Base-by-base conservation (phyloP, 2,888 invertebrate species). In the Eucera pruinosa region DNA sequence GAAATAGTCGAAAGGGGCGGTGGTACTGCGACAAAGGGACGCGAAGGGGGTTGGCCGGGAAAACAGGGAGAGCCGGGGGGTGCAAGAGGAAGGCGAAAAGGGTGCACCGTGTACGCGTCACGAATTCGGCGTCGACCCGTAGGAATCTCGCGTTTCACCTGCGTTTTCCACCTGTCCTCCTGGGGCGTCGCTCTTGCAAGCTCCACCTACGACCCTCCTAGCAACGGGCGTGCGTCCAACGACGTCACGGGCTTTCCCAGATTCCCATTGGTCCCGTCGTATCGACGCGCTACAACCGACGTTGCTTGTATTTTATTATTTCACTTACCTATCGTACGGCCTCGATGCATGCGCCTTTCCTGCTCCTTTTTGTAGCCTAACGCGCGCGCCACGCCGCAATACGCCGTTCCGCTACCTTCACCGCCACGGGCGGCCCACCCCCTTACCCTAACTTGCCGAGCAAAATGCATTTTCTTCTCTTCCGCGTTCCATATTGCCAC, bases 181-280 rank as follows among this genome's bases (percentile, higher is more conserved):
- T 82, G 87, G 91, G 91, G 91, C 91, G 91, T 90, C 87, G 78
- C 91, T 90, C 47, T 78, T 69, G 58, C 78, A 88, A 81, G 90
- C 91, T 90, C 91, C 91, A 91, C 91, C 91, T 90, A 91, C 91
- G 84, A 82, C 88, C 91, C 90, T 87, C 91, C 91, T 90, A 85
- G 89, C 89, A 85, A 86, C 87, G 82, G 76, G 85, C 79, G 75
- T 83, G 83, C 90, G 90, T 88, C 90, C 90, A 90, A 90, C 90
- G 87, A 89, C 88, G 88, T 87, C 87, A 89, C 90, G 84, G 74
- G 83, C 83, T 87, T 79, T 84, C 84, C 85, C 86, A 80, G 80
- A 83, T 87, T 87, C 88, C 82, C 85, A 91, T 91, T 91, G 91
- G 91, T 84, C 86, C 88, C 85, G 83, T 86, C 87, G 88, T 86